A percentile compares a stretch with the other conserved stretches of the same genome.
Evolutionary conservation across 2,888 invertebrate species (phyloP).

Genomic region (Tachina grossa): DNA sequence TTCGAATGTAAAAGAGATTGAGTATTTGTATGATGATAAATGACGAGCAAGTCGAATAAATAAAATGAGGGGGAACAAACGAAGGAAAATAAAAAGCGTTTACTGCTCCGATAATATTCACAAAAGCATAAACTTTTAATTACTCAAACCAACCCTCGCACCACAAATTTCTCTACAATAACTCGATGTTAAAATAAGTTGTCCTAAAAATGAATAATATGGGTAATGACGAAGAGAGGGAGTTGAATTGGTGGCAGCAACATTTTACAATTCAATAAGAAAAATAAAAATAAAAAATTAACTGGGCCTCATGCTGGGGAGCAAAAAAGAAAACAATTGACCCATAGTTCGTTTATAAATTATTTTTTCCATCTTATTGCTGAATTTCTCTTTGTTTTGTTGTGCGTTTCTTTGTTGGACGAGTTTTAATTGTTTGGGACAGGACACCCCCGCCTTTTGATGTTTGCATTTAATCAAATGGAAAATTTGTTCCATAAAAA

Average conservation of each 20-base stretch:
- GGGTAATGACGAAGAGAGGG: neutral
- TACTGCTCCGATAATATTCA: slow-evolving; percentile 64
- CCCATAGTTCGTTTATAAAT: slow-evolving; percentile 46
- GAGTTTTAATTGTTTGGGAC: slow-evolving; percentile 66
- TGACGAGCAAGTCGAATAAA: slow-evolving; percentile 11
- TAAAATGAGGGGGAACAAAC: neutral
- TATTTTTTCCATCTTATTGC: slow-evolving; percentile 4
- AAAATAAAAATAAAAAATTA: slow-evolving; percentile 33
- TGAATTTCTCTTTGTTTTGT: slow-evolving; percentile 10
- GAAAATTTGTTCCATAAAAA: slow-evolving; percentile 78
- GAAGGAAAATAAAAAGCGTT: slow-evolving; percentile 36
- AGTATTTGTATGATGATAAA: slow-evolving; percentile 39
- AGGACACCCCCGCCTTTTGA: slow-evolving; percentile 70
- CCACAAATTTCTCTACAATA: slow-evolving; percentile 1
- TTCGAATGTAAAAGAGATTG: slow-evolving; percentile 41
- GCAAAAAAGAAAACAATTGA: slow-evolving; percentile 62
- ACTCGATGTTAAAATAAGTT: slow-evolving; percentile 21
- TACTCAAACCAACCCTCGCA: slow-evolving; percentile 65
- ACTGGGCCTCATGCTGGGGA: slow-evolving; percentile 55
- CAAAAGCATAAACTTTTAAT: slow-evolving; percentile 71
- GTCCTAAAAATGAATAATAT: neutral
- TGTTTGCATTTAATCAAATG: slow-evolving; percentile 81
- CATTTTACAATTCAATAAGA: slow-evolving; percentile 15
- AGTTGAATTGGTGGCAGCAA: neutral
- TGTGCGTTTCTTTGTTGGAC: slow-evolving; percentile 39